phyloP scores from a whole-genome alignment of 2,888 invertebrate species.

The Agrochola litura region DNA sequence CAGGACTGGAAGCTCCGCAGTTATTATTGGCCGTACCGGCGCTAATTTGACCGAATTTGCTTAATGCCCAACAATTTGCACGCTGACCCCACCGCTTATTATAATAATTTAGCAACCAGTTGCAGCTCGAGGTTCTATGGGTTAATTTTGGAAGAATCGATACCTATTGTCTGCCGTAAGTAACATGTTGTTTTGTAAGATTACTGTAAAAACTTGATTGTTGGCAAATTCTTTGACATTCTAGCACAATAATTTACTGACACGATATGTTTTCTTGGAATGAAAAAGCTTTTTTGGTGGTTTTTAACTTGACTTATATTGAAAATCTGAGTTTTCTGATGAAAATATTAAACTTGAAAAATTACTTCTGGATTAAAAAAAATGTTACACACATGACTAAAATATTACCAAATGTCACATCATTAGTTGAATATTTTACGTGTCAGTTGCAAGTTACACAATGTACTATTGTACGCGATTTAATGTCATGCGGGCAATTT shows the following conservation, averaged over 20 bases:
- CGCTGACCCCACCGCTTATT: slow-evolving; percentile 69
- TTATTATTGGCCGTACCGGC: slow-evolving; percentile 78
- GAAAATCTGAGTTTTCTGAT: not conserved
- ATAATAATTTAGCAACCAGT: slow-evolving; percentile 66
- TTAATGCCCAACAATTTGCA: slow-evolving; percentile 82
- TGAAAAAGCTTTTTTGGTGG: not conserved
- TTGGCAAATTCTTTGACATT: slow-evolving; percentile 5
- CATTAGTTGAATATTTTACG: slow-evolving; percentile 20
- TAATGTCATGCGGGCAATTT: slow-evolving; percentile 55
- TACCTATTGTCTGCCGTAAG: slow-evolving; percentile 11
- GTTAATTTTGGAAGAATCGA: slow-evolving; percentile 44
- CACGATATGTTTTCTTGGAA: not conserved
- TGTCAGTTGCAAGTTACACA: slow-evolving; percentile 47
- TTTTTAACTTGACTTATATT: not conserved
- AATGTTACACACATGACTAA: not conserved
- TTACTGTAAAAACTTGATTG: not conserved
- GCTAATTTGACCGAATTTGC: slow-evolving; percentile 84
- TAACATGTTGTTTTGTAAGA: not conserved
- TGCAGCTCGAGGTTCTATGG: slow-evolving; percentile 51
- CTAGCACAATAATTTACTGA: not conserved
- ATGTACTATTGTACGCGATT: slow-evolving; percentile 56
- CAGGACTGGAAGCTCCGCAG: slow-evolving; percentile 67
- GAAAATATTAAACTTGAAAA: not conserved
- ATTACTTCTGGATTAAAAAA: not conserved
- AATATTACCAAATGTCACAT: slow-evolving; percentile 17